Conservation (phyloP, 2,888 invertebrate species). For the Elysia crispata region DNA sequence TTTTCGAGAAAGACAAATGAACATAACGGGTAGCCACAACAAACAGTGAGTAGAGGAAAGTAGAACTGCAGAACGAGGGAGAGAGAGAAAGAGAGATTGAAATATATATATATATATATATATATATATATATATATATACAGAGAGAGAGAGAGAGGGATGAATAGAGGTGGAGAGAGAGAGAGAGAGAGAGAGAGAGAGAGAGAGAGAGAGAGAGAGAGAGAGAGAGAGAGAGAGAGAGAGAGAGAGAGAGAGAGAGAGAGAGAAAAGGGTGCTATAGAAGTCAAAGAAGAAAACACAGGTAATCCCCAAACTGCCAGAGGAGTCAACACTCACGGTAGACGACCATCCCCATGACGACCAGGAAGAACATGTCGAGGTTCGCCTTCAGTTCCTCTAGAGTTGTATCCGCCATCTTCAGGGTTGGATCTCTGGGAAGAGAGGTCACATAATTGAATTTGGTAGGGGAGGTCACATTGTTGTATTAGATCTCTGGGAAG, state of each 20-base stretch:
- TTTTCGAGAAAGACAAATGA: no score
- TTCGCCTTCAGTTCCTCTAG: neutral
- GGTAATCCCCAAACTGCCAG: neutral
- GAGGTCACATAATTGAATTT: no score
- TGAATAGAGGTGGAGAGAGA: neutral
- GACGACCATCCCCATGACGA: neutral
- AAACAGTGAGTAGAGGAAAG: no score
- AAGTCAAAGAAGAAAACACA: no score
- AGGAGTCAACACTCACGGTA: neutral
- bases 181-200: neutral
- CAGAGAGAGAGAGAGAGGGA: slow-evolving; percentile 1
- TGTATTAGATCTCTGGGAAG: no score
- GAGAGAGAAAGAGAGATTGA: neutral
- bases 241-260: slow-evolving; percentile 24
- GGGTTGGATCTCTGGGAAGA: neutral
- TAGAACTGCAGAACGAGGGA: neutral
- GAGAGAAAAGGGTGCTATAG: neutral
- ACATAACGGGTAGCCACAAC: no score
- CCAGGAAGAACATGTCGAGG: neutral
- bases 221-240: slow-evolving; percentile 23
- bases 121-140: slow-evolving; percentile 12
- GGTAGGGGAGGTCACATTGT: no score
- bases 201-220: slow-evolving; percentile 3
- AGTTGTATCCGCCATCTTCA: neutral
- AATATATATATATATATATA: neutral